phyloP scores from a whole-genome alignment of 2,797 vertebrate species.

The Diceros bicornis region DNA sequence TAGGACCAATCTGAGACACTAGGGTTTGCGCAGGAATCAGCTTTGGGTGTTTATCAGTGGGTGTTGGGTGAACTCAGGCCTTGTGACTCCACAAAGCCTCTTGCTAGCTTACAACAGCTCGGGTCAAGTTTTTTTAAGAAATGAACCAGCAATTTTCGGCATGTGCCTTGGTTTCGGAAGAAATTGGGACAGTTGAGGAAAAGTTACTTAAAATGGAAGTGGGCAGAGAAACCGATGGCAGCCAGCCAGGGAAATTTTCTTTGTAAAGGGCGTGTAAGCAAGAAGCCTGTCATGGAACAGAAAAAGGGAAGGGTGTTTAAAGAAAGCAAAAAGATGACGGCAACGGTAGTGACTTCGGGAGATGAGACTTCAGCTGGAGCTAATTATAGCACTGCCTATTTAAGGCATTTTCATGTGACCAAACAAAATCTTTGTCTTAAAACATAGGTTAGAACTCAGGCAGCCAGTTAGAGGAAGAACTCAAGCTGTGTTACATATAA shows the following conservation, averaged over 20 bases:
- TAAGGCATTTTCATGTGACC: slow-evolving; percentile 80
- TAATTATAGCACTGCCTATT: slow-evolving; percentile 81
- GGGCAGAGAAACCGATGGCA: slow-evolving; percentile 70
- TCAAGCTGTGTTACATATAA: not conserved
- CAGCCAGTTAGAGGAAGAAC: slow-evolving; percentile 29
- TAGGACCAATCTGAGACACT: not conserved
- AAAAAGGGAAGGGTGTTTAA: slow-evolving; percentile 65
- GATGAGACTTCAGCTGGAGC: slow-evolving; percentile 60
- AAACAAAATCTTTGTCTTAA: slow-evolving; percentile 73
- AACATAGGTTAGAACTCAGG: slow-evolving; percentile 59
- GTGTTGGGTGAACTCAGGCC: not conserved
- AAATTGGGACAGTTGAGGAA: slow-evolving; percentile 45
- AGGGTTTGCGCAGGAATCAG: not conserved
- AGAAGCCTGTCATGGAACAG: slow-evolving; percentile 49
- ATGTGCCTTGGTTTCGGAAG: slow-evolving; percentile 64
- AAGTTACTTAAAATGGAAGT: slow-evolving; percentile 78
- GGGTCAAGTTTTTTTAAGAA: slow-evolving; percentile 71
- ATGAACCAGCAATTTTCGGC: slow-evolving; percentile 28
- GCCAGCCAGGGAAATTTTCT: slow-evolving; percentile 76
- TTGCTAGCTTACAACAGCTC: not conserved
- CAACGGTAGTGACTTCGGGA: slow-evolving; percentile 32
- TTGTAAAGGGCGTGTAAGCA: slow-evolving; percentile 62
- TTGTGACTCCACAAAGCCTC: slow-evolving; percentile 31
- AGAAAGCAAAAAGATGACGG: slow-evolving; percentile 59
- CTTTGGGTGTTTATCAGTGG: not conserved